A percentile compares a stretch with the other conserved stretches of the same genome.
Conservation (phyloP, 2,888 invertebrate genomes). For the Drosophila vallismaia region DNA sequence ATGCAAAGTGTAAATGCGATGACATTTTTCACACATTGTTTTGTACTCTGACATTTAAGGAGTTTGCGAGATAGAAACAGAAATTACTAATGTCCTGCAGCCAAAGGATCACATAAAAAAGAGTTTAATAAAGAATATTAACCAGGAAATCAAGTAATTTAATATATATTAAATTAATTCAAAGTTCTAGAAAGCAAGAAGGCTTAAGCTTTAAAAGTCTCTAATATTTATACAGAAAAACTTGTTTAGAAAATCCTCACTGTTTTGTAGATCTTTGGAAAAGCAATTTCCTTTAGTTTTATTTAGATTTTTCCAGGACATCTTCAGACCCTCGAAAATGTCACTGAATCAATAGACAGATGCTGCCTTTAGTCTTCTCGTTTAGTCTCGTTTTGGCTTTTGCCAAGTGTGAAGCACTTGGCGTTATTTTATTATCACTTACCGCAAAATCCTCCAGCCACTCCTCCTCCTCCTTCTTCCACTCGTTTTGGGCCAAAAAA, state of each 20-base stretch:
- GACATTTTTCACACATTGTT: slow-evolving; percentile 75
- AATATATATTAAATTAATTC: no score
- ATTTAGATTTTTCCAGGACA: not conserved
- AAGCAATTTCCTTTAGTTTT: not conserved
- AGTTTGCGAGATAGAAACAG: slow-evolving; percentile 47
- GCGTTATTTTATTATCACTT: slow-evolving; percentile 27
- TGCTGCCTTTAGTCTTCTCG: not conserved
- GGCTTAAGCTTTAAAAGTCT: no score
- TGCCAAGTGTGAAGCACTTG: slow-evolving; percentile 24
- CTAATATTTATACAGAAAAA: no score
- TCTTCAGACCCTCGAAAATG: not conserved
- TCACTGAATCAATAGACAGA: slow-evolving; percentile 17
- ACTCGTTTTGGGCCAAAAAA: not conserved
- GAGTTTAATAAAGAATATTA: no score
- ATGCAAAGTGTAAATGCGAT: no score
- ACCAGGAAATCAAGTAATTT: no score
- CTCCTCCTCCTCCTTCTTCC: not conserved
- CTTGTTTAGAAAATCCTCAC: not conserved
- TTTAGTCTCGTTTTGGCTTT: not conserved
- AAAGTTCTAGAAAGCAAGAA: no score
- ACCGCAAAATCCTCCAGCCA: not conserved
- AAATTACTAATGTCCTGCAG: no score
- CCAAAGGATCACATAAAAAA: no score
- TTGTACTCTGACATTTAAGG: slow-evolving; percentile 63
- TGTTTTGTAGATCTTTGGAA: not conserved